Evolutionary conservation across 92 coral and sea anemone genomes (phyloP).

Genomic region (Parazoanthus swiftii): DNA sequence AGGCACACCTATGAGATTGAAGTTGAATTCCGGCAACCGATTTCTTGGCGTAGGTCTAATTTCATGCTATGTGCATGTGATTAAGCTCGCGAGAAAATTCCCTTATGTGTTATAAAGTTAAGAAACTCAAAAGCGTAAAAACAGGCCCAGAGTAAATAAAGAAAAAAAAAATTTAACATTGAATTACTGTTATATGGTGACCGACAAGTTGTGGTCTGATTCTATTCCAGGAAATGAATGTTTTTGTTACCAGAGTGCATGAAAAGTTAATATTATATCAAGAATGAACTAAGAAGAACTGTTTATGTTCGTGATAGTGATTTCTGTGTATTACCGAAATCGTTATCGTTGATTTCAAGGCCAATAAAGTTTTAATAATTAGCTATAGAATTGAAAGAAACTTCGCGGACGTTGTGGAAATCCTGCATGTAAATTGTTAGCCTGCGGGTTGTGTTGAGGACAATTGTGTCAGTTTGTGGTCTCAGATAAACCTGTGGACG

Average conservation of each 20-base stretch:
- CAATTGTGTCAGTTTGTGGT: background rate
- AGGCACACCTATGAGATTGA: background rate
- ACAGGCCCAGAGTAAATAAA: background rate
- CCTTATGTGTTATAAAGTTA: background rate
- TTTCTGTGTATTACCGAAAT: background rate
- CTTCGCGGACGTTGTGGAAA: background rate
- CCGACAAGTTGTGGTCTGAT: background rate
- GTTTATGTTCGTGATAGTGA: background rate
- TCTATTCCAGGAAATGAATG: conserved; percentile 1
- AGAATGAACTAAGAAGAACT: too few species aligned
- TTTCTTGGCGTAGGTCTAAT: background rate
- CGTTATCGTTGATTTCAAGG: background rate
- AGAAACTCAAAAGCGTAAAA: background rate
- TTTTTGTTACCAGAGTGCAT: background rate
- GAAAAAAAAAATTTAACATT: background rate
- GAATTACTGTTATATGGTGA: background rate
- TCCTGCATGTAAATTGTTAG: background rate
- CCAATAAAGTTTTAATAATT: background rate
- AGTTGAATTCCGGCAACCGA: background rate
- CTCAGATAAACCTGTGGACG: background rate
- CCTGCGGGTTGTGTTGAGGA: background rate
- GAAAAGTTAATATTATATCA: too few species aligned
- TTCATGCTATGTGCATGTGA: background rate
- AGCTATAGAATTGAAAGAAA: conserved; percentile 1
- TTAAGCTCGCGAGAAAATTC: background rate